Base-by-base conservation (phyloP, 1,140 invertebrate genomes). In the Sogatella furcifera region DNA sequence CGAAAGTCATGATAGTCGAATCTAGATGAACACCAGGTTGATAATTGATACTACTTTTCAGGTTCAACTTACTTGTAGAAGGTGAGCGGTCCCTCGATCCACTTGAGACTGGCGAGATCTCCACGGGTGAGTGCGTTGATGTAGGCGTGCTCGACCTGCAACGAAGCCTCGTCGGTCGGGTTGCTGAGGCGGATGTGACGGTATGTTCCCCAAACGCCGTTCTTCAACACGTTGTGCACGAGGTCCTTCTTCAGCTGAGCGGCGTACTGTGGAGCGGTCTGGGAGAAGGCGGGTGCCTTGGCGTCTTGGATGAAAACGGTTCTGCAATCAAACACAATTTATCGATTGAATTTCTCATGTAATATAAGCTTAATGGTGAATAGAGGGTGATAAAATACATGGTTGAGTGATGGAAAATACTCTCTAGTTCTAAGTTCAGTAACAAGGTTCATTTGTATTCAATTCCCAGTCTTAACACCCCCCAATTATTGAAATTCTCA, bases 41-140 rank as follows among this genome's bases (percentile, higher is more conserved):
- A n/a, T n/a, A n/a, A n/a, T n/a, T n/a, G n/a, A n/a, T n/a, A n/a
- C n/a, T n/a, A n/a, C n/a, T n/a, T 28, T 28, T 28, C 24, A 28
- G 24, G 24, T 2, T 28, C 24, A 13, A 62, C 71, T 43, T 72
- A 73, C 60, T 69, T 66, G 58, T 82, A 78, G 67, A 78, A 81
- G 43, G 80, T 79, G 57, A 92, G 78, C 4, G 86, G 86, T 54
- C 88, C 88, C 77, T 97, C 92, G 64, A 98, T 89, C 95, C 95
- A 98, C 59, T 83, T 82, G 15, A 98, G 77, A 69, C 90, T 95
- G 1, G 92, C 86, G 34, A 98, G 78, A 73, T 98, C 95, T 62
- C 93, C 94, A 66, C 93, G 81, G 5, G 84, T 86, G 49, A 95
- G 69, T 3, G 92, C 85, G 73, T 98, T 97, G 10, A 98, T 86